Base-by-base conservation (phyloP, 2,797 vertebrate genomes). In the Lagorchestes hirsutus region DNA sequence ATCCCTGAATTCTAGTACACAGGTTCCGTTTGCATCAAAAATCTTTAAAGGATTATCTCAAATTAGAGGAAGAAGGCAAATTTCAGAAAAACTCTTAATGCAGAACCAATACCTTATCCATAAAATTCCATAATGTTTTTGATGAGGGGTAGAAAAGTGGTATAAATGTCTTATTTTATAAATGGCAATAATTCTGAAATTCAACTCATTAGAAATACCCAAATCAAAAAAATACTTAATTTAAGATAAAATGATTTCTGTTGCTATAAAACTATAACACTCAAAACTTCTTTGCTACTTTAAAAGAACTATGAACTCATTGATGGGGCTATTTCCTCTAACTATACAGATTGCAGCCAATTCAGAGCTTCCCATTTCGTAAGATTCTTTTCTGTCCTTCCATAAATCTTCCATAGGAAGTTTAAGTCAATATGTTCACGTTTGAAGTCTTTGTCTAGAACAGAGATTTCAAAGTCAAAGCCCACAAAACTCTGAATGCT, bases 51-150 rank as follows among this genome's bases (percentile, higher is more conserved):
- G 3, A 55, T 5, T 93, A 54, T 34, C 34, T n/a, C 62, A 40
- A 92, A 52, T 96, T n/a, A 91, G 27, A 31, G 87, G 10, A 96
- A 94, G 50, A 9, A 67, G 54, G 50, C 93, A 90, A 90, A 74
- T 93, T 94, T 94, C 46, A 67, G 16, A 28, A 94, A 14, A 46
- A 29, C 1, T 57, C 24, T 91, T 96, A 74, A 16, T 59, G 57
- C 92, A 91, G n/a, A 55, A 58, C 50, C n/a, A 46, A 28, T 59
- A 16, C 14, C 74, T 74, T n/a, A 92, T 95, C 95, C 87, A 93
- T 94, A 34, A 56, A 91, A 92, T 92, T 92, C 0, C 1, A 55
- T 93, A 90, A 91, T 91, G 52, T 29, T 95, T 92, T 92, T 12
- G 57, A 0, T 56, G 93, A n/a, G 29, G 50, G 67, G 31, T 87